Evolutionary conservation across 1,140 invertebrate genomes (phyloP).

Genomic region (Teleogryllus occipitalis): DNA sequence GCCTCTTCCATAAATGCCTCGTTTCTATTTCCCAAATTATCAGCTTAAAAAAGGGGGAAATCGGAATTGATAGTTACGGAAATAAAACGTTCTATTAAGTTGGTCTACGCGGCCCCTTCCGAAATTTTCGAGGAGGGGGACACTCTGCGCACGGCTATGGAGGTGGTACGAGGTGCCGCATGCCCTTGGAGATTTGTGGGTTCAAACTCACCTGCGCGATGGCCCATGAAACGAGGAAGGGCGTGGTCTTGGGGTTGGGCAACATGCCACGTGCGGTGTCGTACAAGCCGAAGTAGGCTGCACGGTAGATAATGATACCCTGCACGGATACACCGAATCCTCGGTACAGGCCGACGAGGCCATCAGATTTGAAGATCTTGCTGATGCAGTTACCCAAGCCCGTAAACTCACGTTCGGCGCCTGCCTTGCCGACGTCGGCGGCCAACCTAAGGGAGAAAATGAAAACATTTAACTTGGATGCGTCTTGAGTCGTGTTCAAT

Average conservation of each 20-base stretch:
- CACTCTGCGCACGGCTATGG: too few relatives aligned
- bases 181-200: too few relatives aligned
- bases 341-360: constrained; percentile 73
- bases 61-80: too few relatives aligned
- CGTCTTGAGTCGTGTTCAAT: not conserved
- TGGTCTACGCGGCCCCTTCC: too few relatives aligned
- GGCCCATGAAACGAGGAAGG: constrained; percentile 66
- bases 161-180: too few relatives aligned
- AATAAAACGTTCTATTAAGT: too few relatives aligned
- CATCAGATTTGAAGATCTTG: constrained; percentile 79
- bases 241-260: constrained; percentile 72
- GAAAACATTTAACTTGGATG: not conserved
- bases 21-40: too few relatives aligned
- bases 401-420: constrained; percentile 65
- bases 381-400: constrained; percentile 74
- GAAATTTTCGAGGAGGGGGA: too few relatives aligned
- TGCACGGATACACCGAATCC: constrained; percentile 87
- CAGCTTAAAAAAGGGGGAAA: too few relatives aligned
- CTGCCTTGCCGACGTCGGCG: constrained; percentile 72
- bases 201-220: constrained; percentile 61
- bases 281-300: constrained; percentile 88
- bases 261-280: constrained; percentile 85
- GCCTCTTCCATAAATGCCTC: too few relatives aligned
- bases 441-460: constrained; percentile 49
- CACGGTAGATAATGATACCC: constrained; percentile 80